Percentiles rank a stretch among this genome's conserved stretches.
Evolutionary conservation across 2,797 vertebrate species (phyloP).

Genomic region (Peromyscus aztecus): DNA sequence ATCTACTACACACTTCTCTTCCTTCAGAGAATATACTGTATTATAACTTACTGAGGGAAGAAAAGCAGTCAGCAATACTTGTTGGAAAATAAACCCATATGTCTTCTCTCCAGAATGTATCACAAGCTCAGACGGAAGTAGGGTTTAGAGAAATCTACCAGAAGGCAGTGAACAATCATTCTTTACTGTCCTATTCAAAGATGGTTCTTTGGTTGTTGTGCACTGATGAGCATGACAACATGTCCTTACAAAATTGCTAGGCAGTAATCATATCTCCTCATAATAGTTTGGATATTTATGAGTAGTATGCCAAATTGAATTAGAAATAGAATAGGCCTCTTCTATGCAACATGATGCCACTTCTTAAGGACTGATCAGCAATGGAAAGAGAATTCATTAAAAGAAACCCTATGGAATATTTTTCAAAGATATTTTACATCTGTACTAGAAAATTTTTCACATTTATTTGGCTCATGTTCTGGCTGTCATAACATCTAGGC

Average conservation of each 20-base stretch:
- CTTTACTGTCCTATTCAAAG: neutral
- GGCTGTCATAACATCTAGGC: neutral
- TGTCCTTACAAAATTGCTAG: neutral
- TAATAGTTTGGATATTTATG: neutral
- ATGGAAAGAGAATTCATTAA: neutral
- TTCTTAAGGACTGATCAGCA: neutral
- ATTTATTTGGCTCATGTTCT: neutral
- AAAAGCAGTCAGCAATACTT: conserved; percentile 11
- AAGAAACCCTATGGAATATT: neutral
- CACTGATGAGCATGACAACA: neutral
- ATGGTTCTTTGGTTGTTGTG: neutral
- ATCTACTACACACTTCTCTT: conserved; percentile 38
- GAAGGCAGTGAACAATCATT: neutral
- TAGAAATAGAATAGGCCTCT: neutral
- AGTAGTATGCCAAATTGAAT: neutral
- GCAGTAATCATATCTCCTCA: neutral
- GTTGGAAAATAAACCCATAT: conserved; percentile 52
- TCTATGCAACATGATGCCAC: neutral
- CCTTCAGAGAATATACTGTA: neutral
- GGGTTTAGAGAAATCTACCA: neutral
- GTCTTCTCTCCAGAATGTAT: neutral
- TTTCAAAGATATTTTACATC: neutral
- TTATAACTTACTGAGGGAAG: neutral
- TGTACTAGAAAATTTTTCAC: neutral
- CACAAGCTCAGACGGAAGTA: neutral